Conservation (phyloP, 2,888 invertebrate species). For the Epirrita christyi region DNA sequence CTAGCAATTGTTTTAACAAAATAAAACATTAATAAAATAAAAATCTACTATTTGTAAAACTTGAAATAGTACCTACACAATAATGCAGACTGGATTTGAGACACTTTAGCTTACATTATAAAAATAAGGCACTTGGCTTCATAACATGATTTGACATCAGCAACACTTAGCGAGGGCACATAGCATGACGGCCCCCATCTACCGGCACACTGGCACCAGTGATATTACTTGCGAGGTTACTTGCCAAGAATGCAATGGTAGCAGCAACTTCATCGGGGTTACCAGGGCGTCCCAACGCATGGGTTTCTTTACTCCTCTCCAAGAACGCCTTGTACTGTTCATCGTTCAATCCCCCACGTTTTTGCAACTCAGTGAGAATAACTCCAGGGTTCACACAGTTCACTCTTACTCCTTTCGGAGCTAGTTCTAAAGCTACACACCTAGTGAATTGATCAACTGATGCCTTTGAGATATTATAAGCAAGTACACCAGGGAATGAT, state of each 20-base stretch:
- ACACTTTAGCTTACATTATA: neutral
- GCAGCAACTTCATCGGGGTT: conserved; percentile 94
- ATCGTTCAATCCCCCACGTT: conserved; percentile 92
- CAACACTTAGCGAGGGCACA: conserved; percentile 92
- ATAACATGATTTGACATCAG: neutral
- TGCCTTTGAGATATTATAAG: conserved; percentile 97
- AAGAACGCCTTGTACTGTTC: conserved; percentile 93
- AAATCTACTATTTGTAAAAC: no score
- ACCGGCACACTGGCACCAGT: conserved; percentile 96
- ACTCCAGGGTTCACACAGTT: conserved; percentile 98
- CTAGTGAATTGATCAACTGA: conserved; percentile 98
- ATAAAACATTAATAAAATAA: no score
- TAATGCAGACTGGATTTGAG: neutral
- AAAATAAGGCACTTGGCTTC: conserved; percentile 13
- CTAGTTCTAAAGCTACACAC: conserved; percentile 95
- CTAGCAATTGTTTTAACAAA: neutral
- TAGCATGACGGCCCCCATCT: conserved; percentile 97
- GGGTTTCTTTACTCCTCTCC: conserved; percentile 93
- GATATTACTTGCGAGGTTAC: conserved; percentile 93
- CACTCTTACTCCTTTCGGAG: conserved; percentile 92
- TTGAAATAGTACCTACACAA: no score
- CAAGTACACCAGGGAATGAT: conserved; percentile 94
- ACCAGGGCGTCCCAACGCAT: conserved; percentile 95
- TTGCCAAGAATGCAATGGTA: conserved; percentile 96
- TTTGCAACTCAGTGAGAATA: conserved; percentile 94